A percentile compares a stretch with the other conserved stretches of the same genome.
Evolutionary conservation across 1,140 invertebrate species (phyloP).

Genomic region (Pachypeltis micranthus): DNA sequence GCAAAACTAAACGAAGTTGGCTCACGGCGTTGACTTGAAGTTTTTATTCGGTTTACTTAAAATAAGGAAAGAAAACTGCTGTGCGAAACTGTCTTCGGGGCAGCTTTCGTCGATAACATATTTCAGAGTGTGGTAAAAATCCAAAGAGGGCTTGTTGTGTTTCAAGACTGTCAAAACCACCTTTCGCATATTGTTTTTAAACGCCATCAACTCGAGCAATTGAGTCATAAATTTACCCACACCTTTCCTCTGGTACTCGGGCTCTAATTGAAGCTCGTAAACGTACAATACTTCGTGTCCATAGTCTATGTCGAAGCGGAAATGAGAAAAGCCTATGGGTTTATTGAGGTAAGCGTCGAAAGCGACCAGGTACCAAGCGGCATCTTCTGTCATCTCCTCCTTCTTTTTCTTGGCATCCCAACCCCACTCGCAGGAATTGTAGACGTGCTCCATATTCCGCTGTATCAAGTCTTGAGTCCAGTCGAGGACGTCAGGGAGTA

Average conservation of each 20-base stretch:
- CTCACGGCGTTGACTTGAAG: neutral
- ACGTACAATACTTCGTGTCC: constrained; percentile 66
- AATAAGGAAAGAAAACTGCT: constrained; percentile 19
- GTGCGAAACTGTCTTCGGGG: constrained; percentile 22
- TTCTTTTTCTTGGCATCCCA: constrained; percentile 58
- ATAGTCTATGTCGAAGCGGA: constrained; percentile 70
- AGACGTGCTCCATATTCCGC: constrained; percentile 47
- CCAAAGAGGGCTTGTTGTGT: constrained; percentile 50
- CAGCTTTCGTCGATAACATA: constrained; percentile 27
- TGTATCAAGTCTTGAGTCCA: constrained; percentile 46
- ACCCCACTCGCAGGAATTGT: constrained; percentile 56
- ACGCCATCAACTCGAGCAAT: constrained; percentile 60
- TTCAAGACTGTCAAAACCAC: constrained; percentile 71
- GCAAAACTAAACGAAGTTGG: no score
- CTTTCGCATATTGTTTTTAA: constrained; percentile 58
- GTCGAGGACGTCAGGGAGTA: constrained; percentile 25
- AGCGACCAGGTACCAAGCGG: constrained; percentile 58
- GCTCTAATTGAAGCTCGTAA: constrained; percentile 72
- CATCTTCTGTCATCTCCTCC: constrained; percentile 56
- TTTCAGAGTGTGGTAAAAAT: constrained; percentile 45
- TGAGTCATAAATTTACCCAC: constrained; percentile 71
- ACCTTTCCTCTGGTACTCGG: constrained; percentile 50
- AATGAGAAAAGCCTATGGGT: constrained; percentile 59
- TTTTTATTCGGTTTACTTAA: constrained; percentile 21
- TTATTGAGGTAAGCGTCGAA: constrained; percentile 37